These are phyloP conservation scores for Thera britannica DNA, from an alignment of 2,888 invertebrate genomes.

Conservation along the genomic window DNA sequence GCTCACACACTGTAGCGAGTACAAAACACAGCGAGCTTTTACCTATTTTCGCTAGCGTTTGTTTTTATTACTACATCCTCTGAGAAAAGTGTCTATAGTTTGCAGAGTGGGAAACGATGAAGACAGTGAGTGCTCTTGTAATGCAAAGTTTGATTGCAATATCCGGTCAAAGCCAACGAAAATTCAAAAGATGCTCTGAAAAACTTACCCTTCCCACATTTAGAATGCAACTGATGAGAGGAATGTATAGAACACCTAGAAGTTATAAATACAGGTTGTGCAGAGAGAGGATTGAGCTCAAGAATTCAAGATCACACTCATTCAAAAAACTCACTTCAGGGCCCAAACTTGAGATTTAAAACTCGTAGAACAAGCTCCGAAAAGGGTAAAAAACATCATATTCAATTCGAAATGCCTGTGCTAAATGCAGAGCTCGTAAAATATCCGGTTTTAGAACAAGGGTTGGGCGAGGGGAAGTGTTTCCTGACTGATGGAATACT, in stretches of 20 bases:
- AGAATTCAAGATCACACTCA: neutral
- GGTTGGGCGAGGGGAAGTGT: conserved; percentile 37
- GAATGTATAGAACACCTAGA: neutral
- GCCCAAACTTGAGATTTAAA: conserved; percentile 4
- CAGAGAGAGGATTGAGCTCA: neutral
- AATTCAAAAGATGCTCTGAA: neutral
- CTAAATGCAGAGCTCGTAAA: conserved; percentile 43
- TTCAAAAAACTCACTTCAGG: conserved; percentile 9
- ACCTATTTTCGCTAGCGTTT: conserved; percentile 33
- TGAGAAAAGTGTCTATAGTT: conserved; percentile 16
- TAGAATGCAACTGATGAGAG: neutral
- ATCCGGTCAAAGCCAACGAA: neutral
- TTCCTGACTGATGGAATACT: conserved; percentile 41
- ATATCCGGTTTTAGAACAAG: conserved; percentile 40
- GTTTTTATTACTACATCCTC: conserved; percentile 20
- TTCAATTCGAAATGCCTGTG: conserved; percentile 32
- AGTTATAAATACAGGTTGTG: neutral
- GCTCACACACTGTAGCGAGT: conserved; percentile 51
- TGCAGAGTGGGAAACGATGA: conserved; percentile 6
- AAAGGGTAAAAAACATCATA: conserved; percentile 24
- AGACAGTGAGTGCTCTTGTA: neutral
- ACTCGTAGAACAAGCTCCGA: conserved; percentile 4
- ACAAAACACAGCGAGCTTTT: conserved; percentile 39
- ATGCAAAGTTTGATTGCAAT: neutral
- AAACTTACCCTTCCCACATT: neutral